Percentiles rank a stretch among this genome's conserved stretches.
Evolutionary conservation across 2,888 invertebrate species (phyloP).

Genomic region (Chalcis sispes): DNA sequence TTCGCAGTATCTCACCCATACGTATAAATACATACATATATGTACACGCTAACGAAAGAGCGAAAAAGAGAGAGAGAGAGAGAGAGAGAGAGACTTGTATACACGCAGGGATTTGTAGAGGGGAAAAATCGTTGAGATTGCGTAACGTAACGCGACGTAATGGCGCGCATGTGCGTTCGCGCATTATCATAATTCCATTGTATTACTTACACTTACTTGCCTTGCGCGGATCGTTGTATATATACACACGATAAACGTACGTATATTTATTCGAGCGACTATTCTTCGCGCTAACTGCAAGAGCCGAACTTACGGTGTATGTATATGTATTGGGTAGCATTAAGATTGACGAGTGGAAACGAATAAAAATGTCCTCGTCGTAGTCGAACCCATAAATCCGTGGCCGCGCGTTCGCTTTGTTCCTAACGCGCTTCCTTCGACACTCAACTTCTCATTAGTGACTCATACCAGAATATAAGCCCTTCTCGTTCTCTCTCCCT

Average conservation of each 20-base stretch:
- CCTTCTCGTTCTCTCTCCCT: too few species aligned
- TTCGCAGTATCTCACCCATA: constrained; percentile 35
- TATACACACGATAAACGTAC: background rate
- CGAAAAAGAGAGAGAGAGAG: background rate
- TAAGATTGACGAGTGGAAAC: too few species aligned
- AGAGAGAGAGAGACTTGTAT: too few species aligned
- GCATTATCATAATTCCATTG: constrained; percentile 56
- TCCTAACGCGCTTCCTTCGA: constrained; percentile 32
- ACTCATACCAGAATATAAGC: constrained; percentile 22
- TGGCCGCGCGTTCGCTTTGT: constrained; percentile 39
- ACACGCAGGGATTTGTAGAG: constrained; percentile 4
- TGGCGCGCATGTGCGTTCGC: constrained; percentile 10
- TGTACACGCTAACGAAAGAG: background rate
- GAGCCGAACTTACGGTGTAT: too few species aligned
- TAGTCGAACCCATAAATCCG: constrained; percentile 44
- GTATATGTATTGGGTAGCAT: too few species aligned
- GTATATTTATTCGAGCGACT: background rate
- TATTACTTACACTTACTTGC: constrained; percentile 37
- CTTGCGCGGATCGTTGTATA: background rate
- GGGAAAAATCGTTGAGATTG: constrained; percentile 39
- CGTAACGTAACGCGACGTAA: constrained; percentile 51
- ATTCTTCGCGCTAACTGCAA: too few species aligned
- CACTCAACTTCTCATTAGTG: constrained; percentile 56
- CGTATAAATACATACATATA: background rate
- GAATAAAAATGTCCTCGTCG: background rate